Percentiles rank a stretch among this genome's conserved stretches.
These are phyloP conservation scores for Parambassis ranga DNA, from an alignment of 2,797 vertebrate species.

Conservation along the genomic window DNA sequence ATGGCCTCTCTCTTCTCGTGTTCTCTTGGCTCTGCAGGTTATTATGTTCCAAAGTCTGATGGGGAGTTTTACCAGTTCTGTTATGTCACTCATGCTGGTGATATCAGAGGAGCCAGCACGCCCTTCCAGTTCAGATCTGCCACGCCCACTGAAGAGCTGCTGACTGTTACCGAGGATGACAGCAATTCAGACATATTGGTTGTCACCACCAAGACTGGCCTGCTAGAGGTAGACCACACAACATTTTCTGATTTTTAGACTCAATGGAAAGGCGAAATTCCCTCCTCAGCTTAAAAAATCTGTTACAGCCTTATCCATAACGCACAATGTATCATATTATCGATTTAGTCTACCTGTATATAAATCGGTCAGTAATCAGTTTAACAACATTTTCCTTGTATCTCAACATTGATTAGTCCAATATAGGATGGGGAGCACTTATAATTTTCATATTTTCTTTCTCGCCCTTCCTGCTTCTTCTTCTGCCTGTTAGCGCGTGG, in stretches of 20 bases:
- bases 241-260: not conserved
- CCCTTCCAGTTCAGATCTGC: slow-evolving; percentile 95
- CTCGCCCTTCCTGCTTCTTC: not conserved
- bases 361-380: no score
- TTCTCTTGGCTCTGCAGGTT: slow-evolving; percentile 78
- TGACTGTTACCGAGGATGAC: slow-evolving; percentile 92
- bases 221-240: slow-evolving; percentile 86
- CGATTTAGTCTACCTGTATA: no score
- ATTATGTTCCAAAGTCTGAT: slow-evolving; percentile 97
- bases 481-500: slow-evolving; percentile 84
- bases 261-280: no score
- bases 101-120: slow-evolving; percentile 97
- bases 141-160: slow-evolving; percentile 92
- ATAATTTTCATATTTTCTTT: no score
- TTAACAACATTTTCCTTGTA: no score
- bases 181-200: slow-evolving; percentile 97
- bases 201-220: slow-evolving; percentile 94
- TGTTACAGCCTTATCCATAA: no score
- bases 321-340: no score
- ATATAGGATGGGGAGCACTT: no score
- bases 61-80: slow-evolving; percentile 99
- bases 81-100: slow-evolving; percentile 94
- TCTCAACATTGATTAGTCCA: no score
- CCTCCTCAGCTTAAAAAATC: not conserved
- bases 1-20: no score